A percentile compares a stretch with the other conserved stretches of the same genome.
Evolutionary conservation across 2,797 vertebrate species (phyloP).

Genomic region (Lophura swinhoii): DNA sequence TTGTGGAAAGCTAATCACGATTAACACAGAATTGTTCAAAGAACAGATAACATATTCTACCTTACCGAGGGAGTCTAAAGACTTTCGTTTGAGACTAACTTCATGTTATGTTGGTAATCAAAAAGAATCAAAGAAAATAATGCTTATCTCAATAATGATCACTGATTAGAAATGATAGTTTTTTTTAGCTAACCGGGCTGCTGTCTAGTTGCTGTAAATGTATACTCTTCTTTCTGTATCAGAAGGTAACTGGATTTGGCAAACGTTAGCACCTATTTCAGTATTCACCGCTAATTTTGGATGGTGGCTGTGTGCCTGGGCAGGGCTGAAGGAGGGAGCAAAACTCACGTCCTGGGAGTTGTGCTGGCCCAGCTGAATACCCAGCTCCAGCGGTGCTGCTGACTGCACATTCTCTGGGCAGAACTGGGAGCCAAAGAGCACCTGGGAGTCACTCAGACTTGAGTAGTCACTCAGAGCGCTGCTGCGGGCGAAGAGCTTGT

Average conservation of each 20-base stretch:
- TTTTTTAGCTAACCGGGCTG: not conserved
- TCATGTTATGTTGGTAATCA: not conserved
- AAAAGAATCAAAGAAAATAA: conserved; percentile 17
- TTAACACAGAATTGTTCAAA: not conserved
- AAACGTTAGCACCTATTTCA: not conserved
- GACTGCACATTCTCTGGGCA: conserved; percentile 87
- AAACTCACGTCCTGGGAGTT: conserved; percentile 90
- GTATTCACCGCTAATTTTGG: not conserved
- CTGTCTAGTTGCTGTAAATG: not conserved
- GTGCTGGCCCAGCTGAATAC: conserved; percentile 81
- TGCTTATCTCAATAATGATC: not conserved
- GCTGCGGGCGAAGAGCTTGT: conserved; percentile 68
- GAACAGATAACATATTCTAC: not conserved
- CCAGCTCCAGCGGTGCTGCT: conserved; percentile 82
- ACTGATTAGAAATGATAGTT: not conserved
- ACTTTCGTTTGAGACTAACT: not conserved
- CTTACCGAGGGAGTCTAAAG: not conserved
- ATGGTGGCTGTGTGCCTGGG: not conserved
- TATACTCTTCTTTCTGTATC: not conserved
- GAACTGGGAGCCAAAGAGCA: conserved; percentile 91
- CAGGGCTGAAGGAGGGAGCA: not conserved
- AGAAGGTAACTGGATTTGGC: not conserved
- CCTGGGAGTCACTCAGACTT: conserved; percentile 89
- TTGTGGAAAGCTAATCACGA: not conserved
- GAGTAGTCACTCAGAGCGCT: conserved; percentile 75